phyloP scores from a whole-genome alignment of 92 coral and sea anemone genomes.

The Parazoanthus atlanticus region DNA sequence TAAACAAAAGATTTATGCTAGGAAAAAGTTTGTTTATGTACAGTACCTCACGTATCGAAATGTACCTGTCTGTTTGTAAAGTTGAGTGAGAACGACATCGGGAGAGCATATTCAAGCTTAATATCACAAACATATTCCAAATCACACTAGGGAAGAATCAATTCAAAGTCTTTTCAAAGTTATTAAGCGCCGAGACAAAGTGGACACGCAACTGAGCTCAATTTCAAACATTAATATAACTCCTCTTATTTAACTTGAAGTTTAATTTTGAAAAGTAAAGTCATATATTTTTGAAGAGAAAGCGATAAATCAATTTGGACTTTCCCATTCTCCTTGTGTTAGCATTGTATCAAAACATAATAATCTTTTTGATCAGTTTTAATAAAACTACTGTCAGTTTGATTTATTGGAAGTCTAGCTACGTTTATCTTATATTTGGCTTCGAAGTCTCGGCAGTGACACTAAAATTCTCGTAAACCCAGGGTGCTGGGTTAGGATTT shows the following conservation, averaged over 20 bases:
- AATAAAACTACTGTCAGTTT: constrained; percentile 36
- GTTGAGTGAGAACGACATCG: neutral
- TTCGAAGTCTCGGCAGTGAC: neutral
- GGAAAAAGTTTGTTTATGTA: neutral
- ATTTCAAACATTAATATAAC: neutral
- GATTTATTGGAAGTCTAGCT: constrained; percentile 23
- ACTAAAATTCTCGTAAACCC: neutral
- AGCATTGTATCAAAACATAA: neutral
- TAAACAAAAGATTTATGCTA: neutral
- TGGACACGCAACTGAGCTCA: neutral
- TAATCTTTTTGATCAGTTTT: neutral
- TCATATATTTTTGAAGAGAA: neutral
- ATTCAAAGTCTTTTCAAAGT: neutral
- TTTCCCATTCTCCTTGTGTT: neutral
- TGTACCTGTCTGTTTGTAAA: neutral
- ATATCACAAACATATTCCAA: neutral
- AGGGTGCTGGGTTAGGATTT: neutral
- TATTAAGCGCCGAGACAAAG: neutral
- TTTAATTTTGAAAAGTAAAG: neutral
- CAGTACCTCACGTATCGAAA: neutral
- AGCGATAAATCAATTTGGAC: constrained; percentile 1
- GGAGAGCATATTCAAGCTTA: neutral
- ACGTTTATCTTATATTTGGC: neutral
- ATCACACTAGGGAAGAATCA: neutral
- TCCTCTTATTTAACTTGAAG: neutral